Evolutionary conservation across 2,888 invertebrate genomes (phyloP), one percentile per base, ranked within the genome.

Genomic region (Anaspis maculata): DNA sequence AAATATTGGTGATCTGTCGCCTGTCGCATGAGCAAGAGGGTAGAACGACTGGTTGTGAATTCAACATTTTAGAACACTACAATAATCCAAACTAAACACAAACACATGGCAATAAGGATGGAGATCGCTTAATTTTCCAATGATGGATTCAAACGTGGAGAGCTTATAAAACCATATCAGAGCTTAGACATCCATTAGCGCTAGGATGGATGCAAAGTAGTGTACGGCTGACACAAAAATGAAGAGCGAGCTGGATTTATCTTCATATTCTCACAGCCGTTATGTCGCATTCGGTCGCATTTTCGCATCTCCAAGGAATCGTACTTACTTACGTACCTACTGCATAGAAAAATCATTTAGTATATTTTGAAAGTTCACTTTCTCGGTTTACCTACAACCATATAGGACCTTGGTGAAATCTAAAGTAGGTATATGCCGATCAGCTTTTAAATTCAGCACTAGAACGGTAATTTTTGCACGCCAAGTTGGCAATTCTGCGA

Each of bases 111-210:
- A n/a, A 30, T 13, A 21, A 19, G 5, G 19, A 19, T 5, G 5
- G 29, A 16, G 25, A 37, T 33, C 37, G 33, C 37, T 37, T 33
- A 40, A 40, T 40, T 34, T 33, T 36, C 33, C 36, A 25, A 36
- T n/a, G n/a, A n/a, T 40, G 36, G 40, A 33, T 34, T 31, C 31
- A 27, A 30, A 38, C 26, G 30, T 38, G 26, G 34, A n/a, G n/a
- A 15, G 22, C 30, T 38, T 30, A 13, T 27, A 35, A 39, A 26
- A 35, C 34, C 34, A 19, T 9, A 25, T 22, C 36, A 33, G 11
- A 28, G 33, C 34, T 37, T 41, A 37, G 27, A 16, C 34, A 34
- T 41, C 37, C 41, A 41, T 41, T 41, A 41, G 34, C 29, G 39
- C 22, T 24, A 23, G 25, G 35, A 29, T 29, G 26, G 39, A 39